phyloP scores from a whole-genome alignment of 2,113 vertebrate species.

The Takifugu flavidus region DNA sequence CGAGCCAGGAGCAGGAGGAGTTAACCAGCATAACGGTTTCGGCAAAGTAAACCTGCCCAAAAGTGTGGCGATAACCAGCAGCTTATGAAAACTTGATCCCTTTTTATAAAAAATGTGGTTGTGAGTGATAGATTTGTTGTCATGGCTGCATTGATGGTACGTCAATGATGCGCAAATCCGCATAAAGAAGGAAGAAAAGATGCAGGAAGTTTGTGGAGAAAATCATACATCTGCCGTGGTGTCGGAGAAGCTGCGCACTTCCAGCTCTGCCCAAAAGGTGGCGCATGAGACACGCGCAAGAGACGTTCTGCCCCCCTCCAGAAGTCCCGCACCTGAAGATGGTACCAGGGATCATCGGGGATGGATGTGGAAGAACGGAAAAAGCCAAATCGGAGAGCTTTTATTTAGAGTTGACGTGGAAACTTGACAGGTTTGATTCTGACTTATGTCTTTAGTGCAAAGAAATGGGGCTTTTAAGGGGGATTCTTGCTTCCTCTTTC shows the following conservation, averaged over 20 bases:
- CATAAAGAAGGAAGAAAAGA: background rate
- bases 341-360: conserved; percentile 14
- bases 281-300: conserved; percentile 72
- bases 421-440: no score
- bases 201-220: background rate
- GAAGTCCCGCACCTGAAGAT: conserved; percentile 16
- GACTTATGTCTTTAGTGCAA: no score
- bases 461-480: no score
- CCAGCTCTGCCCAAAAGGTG: conserved; percentile 67
- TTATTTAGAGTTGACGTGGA: no score
- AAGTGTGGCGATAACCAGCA: conserved; percentile 4
- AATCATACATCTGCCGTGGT: background rate
- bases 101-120: background rate
- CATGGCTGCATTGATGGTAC: background rate
- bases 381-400: no score
- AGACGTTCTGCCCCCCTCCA: background rate
- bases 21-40: no score
- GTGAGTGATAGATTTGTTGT: background rate
- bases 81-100: conserved; percentile 3
- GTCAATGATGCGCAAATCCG: background rate
- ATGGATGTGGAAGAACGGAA: background rate
- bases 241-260: conserved; percentile 3
- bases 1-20: no score
- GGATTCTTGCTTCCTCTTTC: background rate
- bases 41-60: background rate